Evolutionary conservation across 2,888 invertebrate species (phyloP).

Genomic region (Caenorhabditis imperialis): DNA sequence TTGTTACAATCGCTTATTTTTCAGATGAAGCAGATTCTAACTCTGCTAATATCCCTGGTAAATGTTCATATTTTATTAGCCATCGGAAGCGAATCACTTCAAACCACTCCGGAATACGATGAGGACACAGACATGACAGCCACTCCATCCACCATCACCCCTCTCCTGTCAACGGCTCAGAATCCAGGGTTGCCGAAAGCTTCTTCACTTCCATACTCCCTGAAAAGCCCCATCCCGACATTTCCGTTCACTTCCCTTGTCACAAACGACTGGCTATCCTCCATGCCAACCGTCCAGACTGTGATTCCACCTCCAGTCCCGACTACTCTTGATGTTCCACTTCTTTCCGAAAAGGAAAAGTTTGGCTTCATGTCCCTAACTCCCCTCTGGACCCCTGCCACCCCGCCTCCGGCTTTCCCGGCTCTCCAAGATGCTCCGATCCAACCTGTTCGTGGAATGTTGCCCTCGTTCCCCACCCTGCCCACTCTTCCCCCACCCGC

Average conservation of each 20-base stretch:
- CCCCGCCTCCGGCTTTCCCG: constrained; percentile 10
- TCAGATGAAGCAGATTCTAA: no score
- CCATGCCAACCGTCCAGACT: constrained; percentile 42
- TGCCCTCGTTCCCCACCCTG: constrained; percentile 30
- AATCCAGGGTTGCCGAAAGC: constrained; percentile 15
- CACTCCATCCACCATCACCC: constrained; percentile 14
- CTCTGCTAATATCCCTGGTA: background rate
- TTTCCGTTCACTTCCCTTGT: constrained; percentile 30
- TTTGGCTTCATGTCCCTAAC: constrained; percentile 33
- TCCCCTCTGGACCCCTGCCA: constrained; percentile 33
- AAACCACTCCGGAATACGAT: constrained; percentile 9
- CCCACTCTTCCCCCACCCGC: constrained; percentile 31
- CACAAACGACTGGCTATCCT: constrained; percentile 27
- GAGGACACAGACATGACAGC: constrained; percentile 51
- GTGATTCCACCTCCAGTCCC: constrained; percentile 23
- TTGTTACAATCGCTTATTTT: background rate
- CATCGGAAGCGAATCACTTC: no score
- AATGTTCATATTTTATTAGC: no score
- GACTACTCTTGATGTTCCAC: constrained; percentile 29
- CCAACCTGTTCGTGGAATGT: constrained; percentile 15
- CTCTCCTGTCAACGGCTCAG: constrained; percentile 16
- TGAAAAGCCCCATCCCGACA: constrained; percentile 32
- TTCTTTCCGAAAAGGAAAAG: constrained; percentile 1
- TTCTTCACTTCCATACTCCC: constrained; percentile 7
- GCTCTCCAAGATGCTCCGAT: constrained; percentile 27